Percentiles rank a stretch among this genome's conserved stretches.
Evolutionary conservation across 1,140 invertebrate species (phyloP).

Genomic region (Anoplophora glabripennis): DNA sequence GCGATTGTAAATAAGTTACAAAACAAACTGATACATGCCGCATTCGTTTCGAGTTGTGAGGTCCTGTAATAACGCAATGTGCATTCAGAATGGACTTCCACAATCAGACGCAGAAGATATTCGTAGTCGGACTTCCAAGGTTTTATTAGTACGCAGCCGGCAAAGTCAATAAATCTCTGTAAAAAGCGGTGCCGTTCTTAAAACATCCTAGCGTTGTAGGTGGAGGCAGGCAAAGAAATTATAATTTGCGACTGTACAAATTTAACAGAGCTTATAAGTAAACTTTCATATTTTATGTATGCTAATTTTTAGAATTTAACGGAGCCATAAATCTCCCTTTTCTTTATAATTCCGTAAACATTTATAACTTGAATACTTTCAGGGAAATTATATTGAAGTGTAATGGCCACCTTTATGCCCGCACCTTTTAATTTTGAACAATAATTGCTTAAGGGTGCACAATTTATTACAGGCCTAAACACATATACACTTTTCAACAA

Average conservation of each 20-base stretch:
- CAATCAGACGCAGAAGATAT: conserved; percentile 9
- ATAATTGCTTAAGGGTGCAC: too few species aligned
- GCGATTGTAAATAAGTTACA: too few species aligned
- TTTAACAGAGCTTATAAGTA: neutral
- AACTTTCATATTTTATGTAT: neutral
- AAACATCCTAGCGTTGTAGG: neutral
- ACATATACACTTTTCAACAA: too few species aligned
- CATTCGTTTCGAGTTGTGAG: too few species aligned
- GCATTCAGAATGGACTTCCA: conserved; percentile 13
- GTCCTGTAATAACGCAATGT: conserved; percentile 9
- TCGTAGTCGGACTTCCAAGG: conserved; percentile 11
- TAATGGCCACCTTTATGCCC: too few species aligned
- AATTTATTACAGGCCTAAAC: too few species aligned
- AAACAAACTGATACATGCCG: too few species aligned
- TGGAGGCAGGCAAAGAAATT: neutral
- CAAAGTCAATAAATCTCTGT: conserved; percentile 8
- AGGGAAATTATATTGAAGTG: too few species aligned
- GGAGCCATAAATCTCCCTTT: neutral
- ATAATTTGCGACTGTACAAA: neutral
- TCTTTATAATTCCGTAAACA: too few species aligned
- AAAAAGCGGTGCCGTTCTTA: conserved; percentile 6
- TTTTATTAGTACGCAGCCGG: conserved; percentile 14
- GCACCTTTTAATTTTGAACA: too few species aligned
- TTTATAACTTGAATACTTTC: too few species aligned
- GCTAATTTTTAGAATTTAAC: conserved; percentile 1